Evolutionary conservation across 2,113 vertebrate genomes (phyloP), one percentile per base, ranked within the genome.

Genomic region (Epinephelus cyanopodus): DNA sequence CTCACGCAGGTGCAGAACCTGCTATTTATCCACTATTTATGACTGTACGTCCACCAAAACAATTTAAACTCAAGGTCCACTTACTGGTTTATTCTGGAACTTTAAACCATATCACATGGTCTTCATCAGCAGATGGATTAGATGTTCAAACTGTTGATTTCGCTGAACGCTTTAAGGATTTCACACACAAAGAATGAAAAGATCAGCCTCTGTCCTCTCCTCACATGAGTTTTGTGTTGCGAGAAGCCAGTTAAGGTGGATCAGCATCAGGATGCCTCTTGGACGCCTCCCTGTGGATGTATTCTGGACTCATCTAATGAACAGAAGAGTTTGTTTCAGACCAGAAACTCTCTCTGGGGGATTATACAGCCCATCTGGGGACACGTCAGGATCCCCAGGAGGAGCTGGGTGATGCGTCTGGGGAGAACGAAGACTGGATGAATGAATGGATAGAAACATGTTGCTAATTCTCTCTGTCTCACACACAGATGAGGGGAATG

Each of bases 401-500:
- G 39, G 37, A 47, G 23, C 33, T 17, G 47, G 3, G 61, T 19
- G 63, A 17, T 6, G 5, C 5, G 33, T 37, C 33, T 37, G 33
- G 19, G 19, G 48, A 14, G 50, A 56, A 9, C 2, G 53, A 45
- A n/a, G 1, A 27, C 5, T 48, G 57, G 18, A 63, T 54, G 60
- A 50, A 63, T 25, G 33, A 39, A 69, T 18, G 62, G 1, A 45
- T 7, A 18, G 12, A 63, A 6, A 62, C 63, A 42, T 58, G 78
- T 33, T 65, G 62, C 13, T 12, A 7, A 15, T 13, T 74, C 23
- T 50, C 63, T 47, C 23, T 70, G 1, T 45, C 29, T 54, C 15
- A 62, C 17, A 53, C 21, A 45, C 94, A 98, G 98, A 99, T 94
- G 97, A 99, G 83, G 97, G 96, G 74, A 97, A 97, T n/a, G 97